A percentile compares a stretch with the other conserved stretches of the same genome.
These are phyloP conservation scores for Steatocranus sp. DNA, from an alignment of 2,797 vertebrate species.

Conservation along the genomic window DNA sequence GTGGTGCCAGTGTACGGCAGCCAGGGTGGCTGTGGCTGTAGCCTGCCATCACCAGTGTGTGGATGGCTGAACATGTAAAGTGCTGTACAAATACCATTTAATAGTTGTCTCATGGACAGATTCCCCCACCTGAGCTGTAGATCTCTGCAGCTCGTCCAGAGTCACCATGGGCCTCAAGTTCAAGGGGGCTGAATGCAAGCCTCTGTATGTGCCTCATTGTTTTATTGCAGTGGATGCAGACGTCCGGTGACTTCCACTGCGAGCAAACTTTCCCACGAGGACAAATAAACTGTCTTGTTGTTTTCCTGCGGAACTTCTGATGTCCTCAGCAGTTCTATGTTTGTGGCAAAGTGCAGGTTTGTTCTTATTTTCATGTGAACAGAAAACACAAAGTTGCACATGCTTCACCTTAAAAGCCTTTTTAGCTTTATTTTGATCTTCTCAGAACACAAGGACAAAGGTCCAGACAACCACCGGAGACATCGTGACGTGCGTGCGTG, in stretches of 20 bases:
- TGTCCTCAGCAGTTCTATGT: background rate
- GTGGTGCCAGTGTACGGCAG: too few relatives aligned
- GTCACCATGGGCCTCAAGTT: background rate
- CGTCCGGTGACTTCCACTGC: rapidly evolving
- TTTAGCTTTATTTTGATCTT: background rate
- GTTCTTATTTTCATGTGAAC: background rate
- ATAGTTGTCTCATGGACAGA: too few relatives aligned
- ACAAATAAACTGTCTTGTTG: background rate
- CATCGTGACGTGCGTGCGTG: background rate
- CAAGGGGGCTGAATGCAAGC: background rate
- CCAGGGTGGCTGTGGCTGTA: too few relatives aligned
- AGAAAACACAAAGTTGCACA: background rate
- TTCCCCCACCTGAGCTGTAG: background rate
- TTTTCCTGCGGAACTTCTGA: background rate
- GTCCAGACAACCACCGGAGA: background rate
- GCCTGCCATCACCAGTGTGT: too few relatives aligned
- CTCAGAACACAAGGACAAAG: background rate
- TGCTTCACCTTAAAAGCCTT: background rate
- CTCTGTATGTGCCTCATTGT: background rate
- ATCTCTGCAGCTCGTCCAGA: background rate
- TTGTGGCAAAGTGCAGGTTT: background rate
- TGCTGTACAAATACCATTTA: background rate
- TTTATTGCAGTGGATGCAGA: background rate
- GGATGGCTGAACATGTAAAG: rapidly evolving
- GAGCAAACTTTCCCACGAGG: background rate